These are phyloP conservation scores for Andrena cerasifolii DNA, from an alignment of 1,140 invertebrate genomes.

Conservation along the genomic window DNA sequence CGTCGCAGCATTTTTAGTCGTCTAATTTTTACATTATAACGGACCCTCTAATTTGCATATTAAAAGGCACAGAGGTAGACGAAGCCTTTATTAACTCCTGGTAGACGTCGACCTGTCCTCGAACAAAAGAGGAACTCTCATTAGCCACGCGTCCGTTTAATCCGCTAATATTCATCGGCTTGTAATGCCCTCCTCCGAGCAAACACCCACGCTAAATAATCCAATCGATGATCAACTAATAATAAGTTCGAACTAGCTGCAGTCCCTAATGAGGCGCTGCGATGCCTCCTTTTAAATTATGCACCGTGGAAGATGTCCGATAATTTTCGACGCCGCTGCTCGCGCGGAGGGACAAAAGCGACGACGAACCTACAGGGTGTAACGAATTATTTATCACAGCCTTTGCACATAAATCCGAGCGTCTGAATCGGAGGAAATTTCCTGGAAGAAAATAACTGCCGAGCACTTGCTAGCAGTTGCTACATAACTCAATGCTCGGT, in stretches of 20 bases:
- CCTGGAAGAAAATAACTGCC: no score
- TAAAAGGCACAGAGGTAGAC: not conserved
- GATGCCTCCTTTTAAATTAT: conserved; percentile 39
- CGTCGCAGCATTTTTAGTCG: no score
- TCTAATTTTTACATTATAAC: no score
- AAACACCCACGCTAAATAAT: conserved; percentile 19
- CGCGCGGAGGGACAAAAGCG: not conserved
- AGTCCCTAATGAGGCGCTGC: conserved; percentile 25
- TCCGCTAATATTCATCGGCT: not conserved
- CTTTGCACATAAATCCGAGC: no score
- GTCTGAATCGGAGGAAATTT: no score
- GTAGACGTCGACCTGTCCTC: not conserved
- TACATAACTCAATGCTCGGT: no score
- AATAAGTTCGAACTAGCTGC: conserved; percentile 43
- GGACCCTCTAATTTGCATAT: no score
- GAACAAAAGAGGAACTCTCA: not conserved
- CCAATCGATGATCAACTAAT: conserved; percentile 43
- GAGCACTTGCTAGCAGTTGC: no score
- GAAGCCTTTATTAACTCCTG: not conserved
- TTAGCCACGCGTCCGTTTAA: not conserved
- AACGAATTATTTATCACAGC: not conserved
- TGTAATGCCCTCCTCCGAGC: not conserved
- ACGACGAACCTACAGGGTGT: not conserved
- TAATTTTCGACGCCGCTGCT: conserved; percentile 24
- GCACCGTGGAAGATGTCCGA: not conserved